phyloP scores from a whole-genome alignment of 2,888 invertebrate species.

The Agrilus biguttatus region DNA sequence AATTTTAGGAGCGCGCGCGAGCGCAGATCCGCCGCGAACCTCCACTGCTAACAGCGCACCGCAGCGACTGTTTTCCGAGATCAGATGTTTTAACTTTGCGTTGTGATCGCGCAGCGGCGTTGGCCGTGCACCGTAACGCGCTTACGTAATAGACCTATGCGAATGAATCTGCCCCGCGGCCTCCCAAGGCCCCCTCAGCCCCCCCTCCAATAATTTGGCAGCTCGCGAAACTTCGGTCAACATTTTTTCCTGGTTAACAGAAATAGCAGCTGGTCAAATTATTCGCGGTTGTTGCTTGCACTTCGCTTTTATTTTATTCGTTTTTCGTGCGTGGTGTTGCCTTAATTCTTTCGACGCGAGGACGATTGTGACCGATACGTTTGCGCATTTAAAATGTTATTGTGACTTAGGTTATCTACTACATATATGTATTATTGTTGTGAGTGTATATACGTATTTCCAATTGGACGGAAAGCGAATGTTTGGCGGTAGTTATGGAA shows the following conservation, averaged over 20 bases:
- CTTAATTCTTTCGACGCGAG: too few relatives aligned
- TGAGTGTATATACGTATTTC: too few relatives aligned
- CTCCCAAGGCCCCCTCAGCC: slow-evolving; percentile 17
- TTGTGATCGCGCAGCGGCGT: slow-evolving; percentile 14
- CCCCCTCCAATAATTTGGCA: slow-evolving; percentile 25
- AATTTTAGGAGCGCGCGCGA: not conserved
- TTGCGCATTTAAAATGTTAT: too few relatives aligned
- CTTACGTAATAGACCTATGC: slow-evolving; percentile 29
- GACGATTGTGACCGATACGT: too few relatives aligned
- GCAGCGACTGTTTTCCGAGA: slow-evolving; percentile 8
- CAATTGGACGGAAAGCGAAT: too few relatives aligned
- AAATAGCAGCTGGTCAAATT: slow-evolving; percentile 28
- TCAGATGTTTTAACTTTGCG: slow-evolving; percentile 11
- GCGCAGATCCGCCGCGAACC: slow-evolving; percentile 8
- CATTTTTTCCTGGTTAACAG: slow-evolving; percentile 33
- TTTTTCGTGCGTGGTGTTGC: too few relatives aligned
- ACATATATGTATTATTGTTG: too few relatives aligned
- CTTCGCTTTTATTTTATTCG: too few relatives aligned
- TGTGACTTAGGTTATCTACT: too few relatives aligned
- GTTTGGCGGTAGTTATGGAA: slow-evolving; percentile 20
- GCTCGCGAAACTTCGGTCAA: slow-evolving; percentile 24
- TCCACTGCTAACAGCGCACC: slow-evolving; percentile 9
- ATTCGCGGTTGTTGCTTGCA: slow-evolving; percentile 3
- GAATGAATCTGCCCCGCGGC: slow-evolving; percentile 17
- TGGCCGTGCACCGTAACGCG: slow-evolving; percentile 19